A percentile compares a stretch with the other conserved stretches of the same genome.
phyloP scores from a whole-genome alignment of 2,888 invertebrate genomes.

The Platycnemis pennipes region DNA sequence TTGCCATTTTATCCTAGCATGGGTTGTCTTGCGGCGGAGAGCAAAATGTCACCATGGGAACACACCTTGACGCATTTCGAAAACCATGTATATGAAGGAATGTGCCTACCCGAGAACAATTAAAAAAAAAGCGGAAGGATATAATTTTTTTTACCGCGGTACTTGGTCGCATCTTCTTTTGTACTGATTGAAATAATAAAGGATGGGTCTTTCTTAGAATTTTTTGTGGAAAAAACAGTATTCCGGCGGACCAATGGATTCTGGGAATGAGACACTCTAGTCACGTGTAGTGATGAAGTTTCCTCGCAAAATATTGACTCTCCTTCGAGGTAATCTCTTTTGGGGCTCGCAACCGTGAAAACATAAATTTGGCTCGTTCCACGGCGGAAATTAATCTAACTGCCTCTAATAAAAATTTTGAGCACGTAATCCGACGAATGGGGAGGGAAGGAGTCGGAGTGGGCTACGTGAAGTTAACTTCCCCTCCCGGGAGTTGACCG shows the following conservation, averaged over 20 bases:
- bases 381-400: slow-evolving; percentile 8
- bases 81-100: too few relatives aligned
- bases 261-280: neutral
- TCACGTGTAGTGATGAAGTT: neutral
- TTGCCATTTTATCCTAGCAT: too few relatives aligned
- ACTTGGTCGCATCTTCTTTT: too few relatives aligned
- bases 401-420: slow-evolving; percentile 24
- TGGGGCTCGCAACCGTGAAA: slow-evolving; percentile 1
- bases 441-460: neutral
- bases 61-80: too few relatives aligned
- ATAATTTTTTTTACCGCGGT: too few relatives aligned
- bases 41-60: too few relatives aligned
- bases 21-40: too few relatives aligned
- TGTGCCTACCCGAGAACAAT: too few relatives aligned
- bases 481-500: neutral
- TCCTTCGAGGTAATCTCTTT: neutral
- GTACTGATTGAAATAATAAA: too few relatives aligned
- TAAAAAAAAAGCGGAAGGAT: too few relatives aligned
- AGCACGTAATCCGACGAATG: slow-evolving; percentile 31
- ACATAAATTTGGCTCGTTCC: slow-evolving; percentile 20
- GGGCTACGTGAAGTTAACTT: neutral
- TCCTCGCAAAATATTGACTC: slow-evolving; percentile 18
- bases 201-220: neutral
- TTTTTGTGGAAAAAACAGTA: neutral
- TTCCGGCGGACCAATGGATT: neutral